Conservation (phyloP, 23 tunicate species). For the Oikopleura vanhoeffeni region DNA sequence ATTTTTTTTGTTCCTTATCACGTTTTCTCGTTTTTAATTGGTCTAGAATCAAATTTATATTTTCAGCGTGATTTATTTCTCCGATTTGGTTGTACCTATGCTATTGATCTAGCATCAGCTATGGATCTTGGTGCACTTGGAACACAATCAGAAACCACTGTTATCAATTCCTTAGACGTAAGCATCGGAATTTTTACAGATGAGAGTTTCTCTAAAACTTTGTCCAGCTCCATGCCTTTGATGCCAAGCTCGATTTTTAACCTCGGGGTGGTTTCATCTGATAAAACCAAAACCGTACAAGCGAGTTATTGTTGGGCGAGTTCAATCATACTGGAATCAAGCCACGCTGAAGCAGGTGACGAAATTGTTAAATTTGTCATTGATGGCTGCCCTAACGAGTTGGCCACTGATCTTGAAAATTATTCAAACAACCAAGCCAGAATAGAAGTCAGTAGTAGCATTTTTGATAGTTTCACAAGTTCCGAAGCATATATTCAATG, state of each 20-base stretch:
- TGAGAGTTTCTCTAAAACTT: background rate
- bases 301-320: background rate
- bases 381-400: background rate
- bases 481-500: too few relatives aligned
- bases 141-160: background rate
- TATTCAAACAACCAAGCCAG: background rate
- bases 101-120: background rate
- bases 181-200: background rate
- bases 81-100: background rate
- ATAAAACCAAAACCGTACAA: background rate
- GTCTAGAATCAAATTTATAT: background rate
- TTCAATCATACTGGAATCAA: background rate
- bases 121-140: background rate
- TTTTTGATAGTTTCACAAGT: too few relatives aligned
- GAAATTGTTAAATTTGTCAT: background rate
- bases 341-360: background rate
- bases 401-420: background rate
- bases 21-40: background rate
- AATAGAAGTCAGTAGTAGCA: too few relatives aligned
- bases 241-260: too few relatives aligned
- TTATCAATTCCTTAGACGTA: background rate
- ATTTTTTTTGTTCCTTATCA: background rate
- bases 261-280: background rate
- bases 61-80: background rate
- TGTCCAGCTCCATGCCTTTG: too few relatives aligned